A percentile compares a stretch with the other conserved stretches of the same genome.
These are phyloP conservation scores for Ooceraea biroi DNA, from an alignment of 1,140 invertebrate genomes.

Conservation along the genomic window DNA sequence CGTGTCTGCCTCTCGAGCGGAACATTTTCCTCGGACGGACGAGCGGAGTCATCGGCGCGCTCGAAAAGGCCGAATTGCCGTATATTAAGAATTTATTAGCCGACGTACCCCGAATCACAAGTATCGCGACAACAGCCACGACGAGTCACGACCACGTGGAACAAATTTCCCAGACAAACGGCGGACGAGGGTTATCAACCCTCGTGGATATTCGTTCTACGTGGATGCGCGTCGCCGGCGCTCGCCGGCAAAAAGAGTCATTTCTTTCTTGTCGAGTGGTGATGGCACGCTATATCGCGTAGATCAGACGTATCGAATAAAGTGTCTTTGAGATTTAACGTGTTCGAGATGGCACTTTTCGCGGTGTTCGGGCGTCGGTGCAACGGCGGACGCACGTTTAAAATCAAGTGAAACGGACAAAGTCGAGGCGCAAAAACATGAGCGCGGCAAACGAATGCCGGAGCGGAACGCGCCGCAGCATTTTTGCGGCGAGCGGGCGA, in stretches of 20 bases:
- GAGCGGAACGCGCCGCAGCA: slow-evolving; percentile 10
- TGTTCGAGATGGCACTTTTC: neutral
- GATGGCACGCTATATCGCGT: neutral
- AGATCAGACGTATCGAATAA: slow-evolving; percentile 31
- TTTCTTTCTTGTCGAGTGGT: neutral
- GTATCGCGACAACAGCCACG: slow-evolving; percentile 3
- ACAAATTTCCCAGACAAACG: slow-evolving; percentile 3
- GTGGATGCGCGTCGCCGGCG: neutral
- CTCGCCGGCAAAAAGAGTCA: neutral
- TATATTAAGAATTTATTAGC: slow-evolving; percentile 60
- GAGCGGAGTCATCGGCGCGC: slow-evolving; percentile 77
- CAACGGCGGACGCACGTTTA: neutral
- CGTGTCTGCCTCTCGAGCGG: slow-evolving; percentile 68
- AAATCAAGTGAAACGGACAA: neutral
- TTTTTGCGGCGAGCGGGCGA: slow-evolving; percentile 46
- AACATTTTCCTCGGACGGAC: slow-evolving; percentile 80
- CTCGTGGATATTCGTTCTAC: slow-evolving; percentile 16
- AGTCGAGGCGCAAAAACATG: slow-evolving; percentile 4
- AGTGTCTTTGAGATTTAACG: slow-evolving; percentile 48
- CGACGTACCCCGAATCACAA: slow-evolving; percentile 3
- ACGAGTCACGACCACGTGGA: neutral
- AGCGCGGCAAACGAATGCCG: neutral
- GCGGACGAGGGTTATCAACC: neutral
- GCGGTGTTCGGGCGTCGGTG: neutral
- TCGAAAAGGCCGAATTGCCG: slow-evolving; percentile 68